A percentile compares a stretch with the other conserved stretches of the same genome.
Evolutionary conservation across 2,888 invertebrate genomes (phyloP).

Genomic region (Hedya salicella): DNA sequence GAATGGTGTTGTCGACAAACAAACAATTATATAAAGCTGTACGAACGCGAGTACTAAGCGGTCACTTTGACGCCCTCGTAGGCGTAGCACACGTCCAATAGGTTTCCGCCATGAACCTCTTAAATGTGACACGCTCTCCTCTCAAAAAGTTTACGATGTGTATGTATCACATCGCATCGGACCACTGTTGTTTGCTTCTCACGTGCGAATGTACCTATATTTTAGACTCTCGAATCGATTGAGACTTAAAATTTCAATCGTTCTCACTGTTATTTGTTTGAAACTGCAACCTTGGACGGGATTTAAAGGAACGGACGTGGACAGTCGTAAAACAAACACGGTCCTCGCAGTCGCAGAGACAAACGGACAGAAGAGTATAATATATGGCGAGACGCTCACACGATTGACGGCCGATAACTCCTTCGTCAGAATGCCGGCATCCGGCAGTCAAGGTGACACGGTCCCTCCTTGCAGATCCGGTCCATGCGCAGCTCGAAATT

Average conservation of each 20-base stretch:
- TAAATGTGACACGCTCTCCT: conserved; percentile 62
- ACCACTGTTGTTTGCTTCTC: conserved; percentile 48
- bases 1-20: conserved; percentile 61
- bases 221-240: conserved; percentile 35
- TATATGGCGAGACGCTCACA: conserved; percentile 75
- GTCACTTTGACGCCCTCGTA: conserved; percentile 68
- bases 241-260: conserved; percentile 54
- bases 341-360: conserved; percentile 70
- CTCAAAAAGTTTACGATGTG: conserved; percentile 51
- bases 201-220: conserved; percentile 43
- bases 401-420: conserved; percentile 82
- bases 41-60: conserved; percentile 65
- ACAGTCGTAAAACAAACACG: conserved; percentile 80
- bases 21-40: conserved; percentile 72
- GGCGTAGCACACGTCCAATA: conserved; percentile 77
- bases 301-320: conserved; percentile 76
- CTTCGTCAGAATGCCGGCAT: conserved; percentile 74
- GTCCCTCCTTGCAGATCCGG: conserved; percentile 79
- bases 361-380: conserved; percentile 74
- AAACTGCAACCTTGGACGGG: conserved; percentile 74
- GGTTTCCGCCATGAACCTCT: conserved; percentile 71
- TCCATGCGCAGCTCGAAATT: conserved; percentile 56
- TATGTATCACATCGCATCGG: conserved; percentile 52
- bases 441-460: conserved; percentile 83
- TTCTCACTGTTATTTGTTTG: conserved; percentile 58